Percentiles rank a stretch among this genome's conserved stretches.
Evolutionary conservation across 2,888 invertebrate species (phyloP).

Genomic region (Tolmerus cingulatus): DNA sequence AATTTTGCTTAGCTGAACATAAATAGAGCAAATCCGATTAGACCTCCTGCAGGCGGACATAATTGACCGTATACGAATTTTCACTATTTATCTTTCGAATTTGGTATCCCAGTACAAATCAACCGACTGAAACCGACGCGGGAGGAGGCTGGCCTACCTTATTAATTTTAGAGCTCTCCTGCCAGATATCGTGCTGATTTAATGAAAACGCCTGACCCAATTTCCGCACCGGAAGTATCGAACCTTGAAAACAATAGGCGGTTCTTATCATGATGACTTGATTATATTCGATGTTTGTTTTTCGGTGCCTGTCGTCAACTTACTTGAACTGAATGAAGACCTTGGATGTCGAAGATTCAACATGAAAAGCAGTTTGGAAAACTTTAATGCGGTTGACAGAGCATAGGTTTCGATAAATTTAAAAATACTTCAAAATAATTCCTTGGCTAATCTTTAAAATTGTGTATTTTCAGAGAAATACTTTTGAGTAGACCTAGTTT

Average conservation of each 20-base stretch:
- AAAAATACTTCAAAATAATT: too few relatives aligned
- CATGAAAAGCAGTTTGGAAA: not conserved
- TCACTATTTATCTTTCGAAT: constrained; percentile 13
- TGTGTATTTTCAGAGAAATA: too few relatives aligned
- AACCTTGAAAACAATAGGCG: not conserved
- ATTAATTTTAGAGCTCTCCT: not conserved
- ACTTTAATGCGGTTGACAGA: not conserved
- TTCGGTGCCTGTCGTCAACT: not conserved
- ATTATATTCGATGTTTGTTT: not conserved
- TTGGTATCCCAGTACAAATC: not conserved
- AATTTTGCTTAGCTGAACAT: constrained; percentile 44
- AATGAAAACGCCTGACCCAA: not conserved
- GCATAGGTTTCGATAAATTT: not conserved
- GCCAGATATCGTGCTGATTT: not conserved
- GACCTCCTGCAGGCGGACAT: constrained; percentile 14
- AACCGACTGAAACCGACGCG: not conserved
- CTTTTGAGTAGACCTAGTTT: too few relatives aligned
- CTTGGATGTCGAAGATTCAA: not conserved
- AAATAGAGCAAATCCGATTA: constrained; percentile 45
- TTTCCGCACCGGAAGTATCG: not conserved
- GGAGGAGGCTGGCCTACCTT: not conserved
- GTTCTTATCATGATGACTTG: not conserved
- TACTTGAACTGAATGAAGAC: not conserved
- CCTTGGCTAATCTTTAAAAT: too few relatives aligned
- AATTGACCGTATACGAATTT: constrained; percentile 8